Evolutionary conservation across 2,113 vertebrate species (phyloP), one percentile per base, ranked within the genome.

Genomic region (Opisthocomus hoazin): DNA sequence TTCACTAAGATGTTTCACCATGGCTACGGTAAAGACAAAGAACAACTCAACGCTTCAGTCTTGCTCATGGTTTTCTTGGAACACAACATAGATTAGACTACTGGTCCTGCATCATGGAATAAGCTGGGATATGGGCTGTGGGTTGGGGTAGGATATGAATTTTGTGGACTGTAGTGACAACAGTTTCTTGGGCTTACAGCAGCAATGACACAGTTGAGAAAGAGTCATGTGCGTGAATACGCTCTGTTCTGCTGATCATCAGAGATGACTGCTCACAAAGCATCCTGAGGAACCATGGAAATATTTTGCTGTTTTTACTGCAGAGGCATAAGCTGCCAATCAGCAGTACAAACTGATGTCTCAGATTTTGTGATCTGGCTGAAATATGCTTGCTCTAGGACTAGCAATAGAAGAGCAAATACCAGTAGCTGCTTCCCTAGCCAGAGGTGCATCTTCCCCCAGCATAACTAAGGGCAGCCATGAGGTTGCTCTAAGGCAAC

Each of bases 151-250:
- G 12, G 10, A 21, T 29, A 13, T 9, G 32, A 48, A 26, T 75
- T 77, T 58, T 46, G 13, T 37, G 27, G 58, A 37, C 34, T 43
- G 45, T 24, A 34, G 51, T 34, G n/a, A 82, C 76, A 90, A 64
- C 24, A 34, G 57, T 37, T 77, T 77, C 51, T 83, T 4, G 1
- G 46, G 37, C 18, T 64, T 57, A 51, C 45, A 77, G 71, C 46
- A 66, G 39, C 45, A 73, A 22, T 24, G 53, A 48, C 32, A 45
- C 11, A 16, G 23, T 3, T n/a, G 69, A 64, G 69, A n/a, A 41
- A 50, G 58, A 34, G 26, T 6, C 0, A 1, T 0, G 0, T 48
- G 29, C 56, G 43, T 51, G 51, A 23, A 11, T 61, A 13, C 2
- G 45, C 32, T 36, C 29, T 80, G 41, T 48, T 91, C 70, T 73